Evolutionary conservation across 2,113 vertebrate species (phyloP), one percentile per base, ranked within the genome.

Genomic region (Phoenicopterus ruber): DNA sequence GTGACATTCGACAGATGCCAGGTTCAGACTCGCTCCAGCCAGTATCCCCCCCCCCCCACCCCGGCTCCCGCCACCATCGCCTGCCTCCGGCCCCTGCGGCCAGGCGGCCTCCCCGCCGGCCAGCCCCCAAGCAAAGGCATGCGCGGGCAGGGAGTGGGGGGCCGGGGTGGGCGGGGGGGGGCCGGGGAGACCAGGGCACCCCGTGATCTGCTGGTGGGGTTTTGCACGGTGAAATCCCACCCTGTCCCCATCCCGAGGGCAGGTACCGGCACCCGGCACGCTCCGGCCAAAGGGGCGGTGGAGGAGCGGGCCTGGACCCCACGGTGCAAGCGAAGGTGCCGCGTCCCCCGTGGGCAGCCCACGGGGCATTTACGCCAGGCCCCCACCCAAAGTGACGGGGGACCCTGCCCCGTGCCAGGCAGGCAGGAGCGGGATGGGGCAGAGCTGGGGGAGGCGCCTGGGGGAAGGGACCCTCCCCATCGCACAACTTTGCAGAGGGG

Each of bases 1-100:
- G 94, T 97, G 95, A 97, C 94, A 96, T 94, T 96, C 93, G 95
- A 92, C 95, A 96, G 96, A 96, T 96, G 95, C 93, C 87, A 92
- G 90, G 94, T 89, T 90, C 90, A 90, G 89, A 93, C 94, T 93
- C 29, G 94, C 92, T 87, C 74, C 77, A 97, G 93, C 91, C 94
- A 90, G 88, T 67, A 76, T 86, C 46, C 9, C 20, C 61, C 73
- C 50, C 71, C n/a, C 54, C 34, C 31, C n/a, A n/a, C 42, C 42
- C 42, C 42, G 42, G 11, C 42, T 44, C 15, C 32, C 19, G n/a
- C 32, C n/a, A 2, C 7, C 55, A 46, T 19, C 26, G 62, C 83
- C 90, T 17, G 44, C 52, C 61, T 49, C 67, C 17, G 6, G 62
- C 26, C 59, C 52, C 66, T 3, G 3, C 15, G 4, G 55, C 36